Percentiles rank a stretch among this genome's conserved stretches.
These are phyloP conservation scores for Lysandra bellargus DNA, from an alignment of 2,888 invertebrate genomes.

Conservation along the genomic window DNA sequence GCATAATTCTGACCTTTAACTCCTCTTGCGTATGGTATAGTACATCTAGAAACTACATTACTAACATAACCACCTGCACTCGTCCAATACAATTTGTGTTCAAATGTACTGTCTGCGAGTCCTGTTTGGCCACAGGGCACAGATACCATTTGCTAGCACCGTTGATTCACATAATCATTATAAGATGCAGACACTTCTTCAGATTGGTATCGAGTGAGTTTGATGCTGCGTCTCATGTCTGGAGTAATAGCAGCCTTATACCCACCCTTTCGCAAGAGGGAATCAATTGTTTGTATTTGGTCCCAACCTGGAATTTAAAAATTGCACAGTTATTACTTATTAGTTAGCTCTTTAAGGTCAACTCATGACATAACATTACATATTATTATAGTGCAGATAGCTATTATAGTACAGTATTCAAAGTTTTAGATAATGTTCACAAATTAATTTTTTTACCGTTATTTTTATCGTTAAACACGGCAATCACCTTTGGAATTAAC, in stretches of 20 bases:
- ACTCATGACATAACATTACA: no score
- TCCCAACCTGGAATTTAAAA: constrained; percentile 91
- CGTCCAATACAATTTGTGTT: constrained; percentile 44
- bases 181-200: constrained; percentile 96
- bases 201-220: constrained; percentile 97
- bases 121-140: constrained; percentile 39
- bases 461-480: no score
- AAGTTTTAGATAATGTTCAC: neutral
- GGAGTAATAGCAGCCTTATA: constrained; percentile 95
- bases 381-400: no score
- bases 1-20: constrained; percentile 58
- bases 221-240: constrained; percentile 92
- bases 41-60: constrained; percentile 68
- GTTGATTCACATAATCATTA: constrained; percentile 88
- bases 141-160: constrained; percentile 86
- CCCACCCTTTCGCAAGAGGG: constrained; percentile 97
- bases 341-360: neutral
- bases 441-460: no score
- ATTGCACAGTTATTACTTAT: no score
- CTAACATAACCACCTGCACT: constrained; percentile 52
- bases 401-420: neutral
- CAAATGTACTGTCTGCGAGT: constrained; percentile 38
- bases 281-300: constrained; percentile 98
- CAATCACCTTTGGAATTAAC: no score
- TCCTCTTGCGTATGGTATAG: constrained; percentile 48